Conservation (phyloP, 2,113 vertebrate species). For the Pampusana beccarii region DNA sequence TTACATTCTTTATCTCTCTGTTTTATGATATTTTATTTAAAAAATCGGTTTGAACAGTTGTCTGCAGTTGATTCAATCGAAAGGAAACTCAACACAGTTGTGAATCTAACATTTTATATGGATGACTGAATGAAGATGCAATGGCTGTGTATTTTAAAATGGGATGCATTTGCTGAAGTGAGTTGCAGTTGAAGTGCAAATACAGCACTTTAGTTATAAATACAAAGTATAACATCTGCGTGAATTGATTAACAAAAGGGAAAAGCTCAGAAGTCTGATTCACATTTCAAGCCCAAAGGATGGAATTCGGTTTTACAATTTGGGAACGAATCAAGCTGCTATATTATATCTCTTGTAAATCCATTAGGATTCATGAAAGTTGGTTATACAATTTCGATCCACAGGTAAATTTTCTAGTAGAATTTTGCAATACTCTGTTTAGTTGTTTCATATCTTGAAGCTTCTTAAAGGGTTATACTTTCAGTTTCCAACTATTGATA, state of each 20-base stretch:
- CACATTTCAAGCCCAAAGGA: background rate
- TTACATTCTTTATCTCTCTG: background rate
- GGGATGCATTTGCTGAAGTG: background rate
- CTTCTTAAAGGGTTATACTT: background rate
- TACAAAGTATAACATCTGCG: background rate
- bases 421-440: background rate
- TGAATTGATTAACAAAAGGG: background rate
- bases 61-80: background rate
- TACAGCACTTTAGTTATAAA: background rate
- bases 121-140: background rate
- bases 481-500: background rate
- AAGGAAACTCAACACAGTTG: background rate
- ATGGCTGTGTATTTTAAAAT: background rate
- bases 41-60: background rate
- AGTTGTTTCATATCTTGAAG: background rate
- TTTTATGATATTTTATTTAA: background rate
- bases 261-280: background rate
- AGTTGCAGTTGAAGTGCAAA: background rate
- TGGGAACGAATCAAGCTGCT: background rate
- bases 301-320: background rate
- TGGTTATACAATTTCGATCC: background rate
- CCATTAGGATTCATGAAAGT: background rate
- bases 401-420: background rate
- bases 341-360: accelerated
- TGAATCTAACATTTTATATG: background rate